Conservation (phyloP, 2,797 vertebrate genomes). For the Danio choprae region DNA sequence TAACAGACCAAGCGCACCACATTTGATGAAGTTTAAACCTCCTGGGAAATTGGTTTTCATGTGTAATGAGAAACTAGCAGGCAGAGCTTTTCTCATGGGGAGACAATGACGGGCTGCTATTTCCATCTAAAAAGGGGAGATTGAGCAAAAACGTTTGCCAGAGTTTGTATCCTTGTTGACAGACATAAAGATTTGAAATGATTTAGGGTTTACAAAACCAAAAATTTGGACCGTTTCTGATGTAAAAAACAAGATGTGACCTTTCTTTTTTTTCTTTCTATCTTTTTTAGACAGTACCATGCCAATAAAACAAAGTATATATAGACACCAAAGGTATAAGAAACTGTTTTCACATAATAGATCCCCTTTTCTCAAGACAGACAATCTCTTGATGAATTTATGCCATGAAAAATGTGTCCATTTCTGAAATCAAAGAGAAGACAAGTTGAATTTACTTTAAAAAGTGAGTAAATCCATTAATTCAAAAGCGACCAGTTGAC, state of each 20-base stretch:
- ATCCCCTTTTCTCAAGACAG: too few relatives aligned
- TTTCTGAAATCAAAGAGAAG: too few relatives aligned
- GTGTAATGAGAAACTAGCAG: constrained; percentile 15
- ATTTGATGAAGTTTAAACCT: constrained; percentile 24
- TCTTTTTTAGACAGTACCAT: background rate
- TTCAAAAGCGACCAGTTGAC: too few relatives aligned
- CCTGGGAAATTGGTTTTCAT: constrained; percentile 2
- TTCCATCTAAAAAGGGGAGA: background rate
- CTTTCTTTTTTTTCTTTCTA: background rate
- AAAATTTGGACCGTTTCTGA: background rate
- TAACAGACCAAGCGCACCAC: background rate
- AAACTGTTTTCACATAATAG: too few relatives aligned
- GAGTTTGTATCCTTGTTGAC: background rate
- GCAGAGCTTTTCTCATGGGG: constrained; percentile 40
- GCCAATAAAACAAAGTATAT: background rate
- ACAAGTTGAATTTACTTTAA: too few relatives aligned
- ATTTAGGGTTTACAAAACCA: background rate
- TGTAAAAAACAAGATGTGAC: background rate
- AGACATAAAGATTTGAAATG: background rate
- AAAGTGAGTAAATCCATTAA: too few relatives aligned
- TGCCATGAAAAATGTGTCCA: too few relatives aligned
- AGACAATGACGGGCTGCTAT: constrained; percentile 1
- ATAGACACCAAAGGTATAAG: background rate
- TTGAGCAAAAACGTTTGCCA: background rate
- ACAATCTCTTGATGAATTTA: too few relatives aligned